Evolutionary conservation across 2,888 invertebrate species (phyloP).

Genomic region (Agrochola lota): DNA sequence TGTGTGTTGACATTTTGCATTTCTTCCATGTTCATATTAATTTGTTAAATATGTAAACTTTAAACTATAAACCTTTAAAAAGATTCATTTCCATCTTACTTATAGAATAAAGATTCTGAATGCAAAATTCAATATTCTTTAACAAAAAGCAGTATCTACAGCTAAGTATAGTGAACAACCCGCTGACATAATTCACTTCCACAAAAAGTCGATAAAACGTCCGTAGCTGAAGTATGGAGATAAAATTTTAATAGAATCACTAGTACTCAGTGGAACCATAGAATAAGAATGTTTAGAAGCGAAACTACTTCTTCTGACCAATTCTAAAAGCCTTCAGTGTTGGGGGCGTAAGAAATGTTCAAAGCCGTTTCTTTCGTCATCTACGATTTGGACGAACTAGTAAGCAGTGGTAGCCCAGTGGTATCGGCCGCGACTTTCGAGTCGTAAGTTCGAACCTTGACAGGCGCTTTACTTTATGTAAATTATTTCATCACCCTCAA

Average conservation of each 20-base stretch:
- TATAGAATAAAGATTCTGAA: neutral
- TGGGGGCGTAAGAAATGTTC: neutral
- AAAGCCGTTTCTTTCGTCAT: neutral
- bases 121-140: neutral
- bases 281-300: conserved; percentile 7
- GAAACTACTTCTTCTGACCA: neutral
- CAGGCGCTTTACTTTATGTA: too few species aligned
- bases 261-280: conserved; percentile 15
- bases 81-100: too few species aligned
- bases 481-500: too few species aligned
- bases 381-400: neutral
- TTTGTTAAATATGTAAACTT: too few species aligned
- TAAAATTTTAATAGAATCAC: conserved; percentile 49
- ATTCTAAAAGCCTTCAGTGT: neutral
- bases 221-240: conserved; percentile 22
- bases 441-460: too few species aligned
- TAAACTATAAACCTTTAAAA: too few species aligned
- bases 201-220: conserved; percentile 38
- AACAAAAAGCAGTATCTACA: neutral
- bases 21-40: too few species aligned
- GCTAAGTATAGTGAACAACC: neutral
- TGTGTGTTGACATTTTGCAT: too few species aligned
- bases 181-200: conserved; percentile 29
- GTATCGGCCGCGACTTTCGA: too few species aligned
- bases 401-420: too few species aligned